Percentiles rank a stretch among this genome's conserved stretches.
These are phyloP conservation scores for Contarinia nasturtii DNA, from an alignment of 1,140 invertebrate species.

Conservation along the genomic window DNA sequence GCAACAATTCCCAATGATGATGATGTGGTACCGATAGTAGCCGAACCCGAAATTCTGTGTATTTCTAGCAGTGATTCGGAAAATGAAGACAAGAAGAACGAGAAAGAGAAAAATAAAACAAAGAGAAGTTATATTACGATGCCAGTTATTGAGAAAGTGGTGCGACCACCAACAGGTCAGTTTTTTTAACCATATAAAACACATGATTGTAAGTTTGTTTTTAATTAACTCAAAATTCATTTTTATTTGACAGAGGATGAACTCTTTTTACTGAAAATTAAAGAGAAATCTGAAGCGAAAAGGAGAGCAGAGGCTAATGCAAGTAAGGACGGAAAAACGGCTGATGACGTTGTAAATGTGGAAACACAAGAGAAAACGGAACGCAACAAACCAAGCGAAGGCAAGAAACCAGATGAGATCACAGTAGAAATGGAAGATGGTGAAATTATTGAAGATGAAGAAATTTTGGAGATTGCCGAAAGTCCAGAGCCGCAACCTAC, in stretches of 20 bases:
- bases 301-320: not conserved
- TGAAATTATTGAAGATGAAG: conserved; percentile 12
- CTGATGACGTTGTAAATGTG: not conserved
- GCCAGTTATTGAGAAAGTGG: too few relatives aligned
- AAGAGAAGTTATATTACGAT: not conserved
- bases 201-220: too few relatives aligned
- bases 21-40: conserved; percentile 19
- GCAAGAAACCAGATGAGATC: conserved; percentile 11
- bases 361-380: not conserved
- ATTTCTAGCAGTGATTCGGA: conserved; percentile 15
- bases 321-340: not conserved
- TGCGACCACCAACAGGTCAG: not conserved
- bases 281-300: not conserved
- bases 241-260: too few relatives aligned
- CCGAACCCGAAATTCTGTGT: conserved; percentile 16
- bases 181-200: not conserved
- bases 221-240: too few relatives aligned
- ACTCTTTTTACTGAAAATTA: not conserved
- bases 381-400: not conserved
- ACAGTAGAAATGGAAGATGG: not conserved
- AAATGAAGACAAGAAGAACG: not conserved
- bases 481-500: not conserved
- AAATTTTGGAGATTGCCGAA: conserved; percentile 12
- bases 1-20: not conserved
- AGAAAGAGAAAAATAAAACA: not conserved